Conservation (phyloP, 2,113 vertebrate species). For the Benitochromis conjunctus region DNA sequence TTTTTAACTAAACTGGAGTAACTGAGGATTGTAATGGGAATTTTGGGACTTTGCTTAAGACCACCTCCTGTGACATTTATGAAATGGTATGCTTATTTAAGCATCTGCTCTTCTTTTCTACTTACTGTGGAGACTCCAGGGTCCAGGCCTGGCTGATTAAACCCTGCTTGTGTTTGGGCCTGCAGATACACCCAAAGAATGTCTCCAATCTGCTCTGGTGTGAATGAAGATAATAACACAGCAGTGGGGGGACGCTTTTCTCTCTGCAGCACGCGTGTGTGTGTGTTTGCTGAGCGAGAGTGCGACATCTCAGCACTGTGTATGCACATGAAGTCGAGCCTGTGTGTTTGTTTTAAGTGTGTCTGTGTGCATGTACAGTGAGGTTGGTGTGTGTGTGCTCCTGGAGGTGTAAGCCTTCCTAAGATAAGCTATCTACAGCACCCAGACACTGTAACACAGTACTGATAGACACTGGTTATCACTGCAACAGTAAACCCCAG, state of each 20-base stretch:
- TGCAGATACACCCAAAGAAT: not conserved
- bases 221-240: not conserved
- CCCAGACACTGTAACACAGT: conserved; percentile 25
- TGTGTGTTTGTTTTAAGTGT: not conserved
- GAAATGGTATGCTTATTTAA: not conserved
- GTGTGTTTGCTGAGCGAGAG: not conserved
- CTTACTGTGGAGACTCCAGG: not conserved
- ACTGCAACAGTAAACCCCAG: not conserved
- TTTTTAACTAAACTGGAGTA: not conserved
- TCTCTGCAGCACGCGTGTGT: not conserved
- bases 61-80: not conserved
- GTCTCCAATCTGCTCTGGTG: not conserved
- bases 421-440: conserved; percentile 50
- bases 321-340: not conserved
- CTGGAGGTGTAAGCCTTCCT: conserved; percentile 12
- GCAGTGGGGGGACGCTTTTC: not conserved
- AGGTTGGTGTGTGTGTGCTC: not conserved
- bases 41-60: not conserved
- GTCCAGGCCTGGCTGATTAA: not conserved
- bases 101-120: not conserved
- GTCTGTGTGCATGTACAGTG: not conserved
- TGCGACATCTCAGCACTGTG: not conserved
- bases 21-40: not conserved
- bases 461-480: conserved; percentile 2
- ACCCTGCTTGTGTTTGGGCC: not conserved